Percentiles rank a stretch among this genome's conserved stretches.
Evolutionary conservation across 2,797 vertebrate species (phyloP).

Genomic region (Rhinatrema bivittatum): DNA sequence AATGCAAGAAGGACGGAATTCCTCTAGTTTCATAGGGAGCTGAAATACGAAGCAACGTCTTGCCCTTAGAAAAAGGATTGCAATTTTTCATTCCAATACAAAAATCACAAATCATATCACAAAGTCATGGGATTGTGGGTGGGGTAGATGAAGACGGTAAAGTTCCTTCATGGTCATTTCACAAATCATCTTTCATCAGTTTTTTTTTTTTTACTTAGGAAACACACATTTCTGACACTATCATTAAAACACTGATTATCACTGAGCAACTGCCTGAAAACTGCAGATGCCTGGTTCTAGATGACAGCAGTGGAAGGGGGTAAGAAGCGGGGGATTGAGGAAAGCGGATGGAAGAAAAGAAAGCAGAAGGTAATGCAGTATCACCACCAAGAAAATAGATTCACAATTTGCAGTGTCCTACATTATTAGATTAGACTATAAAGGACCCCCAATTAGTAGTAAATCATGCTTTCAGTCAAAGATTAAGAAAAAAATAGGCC

Average conservation of each 20-base stretch:
- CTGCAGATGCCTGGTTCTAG: constrained; percentile 49
- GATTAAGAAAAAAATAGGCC: constrained; percentile 23
- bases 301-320: constrained; percentile 44
- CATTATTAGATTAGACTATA: constrained; percentile 37
- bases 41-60: constrained; percentile 35
- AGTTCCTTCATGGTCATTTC: constrained; percentile 36
- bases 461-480: constrained; percentile 15
- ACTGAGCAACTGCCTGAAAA: constrained; percentile 39
- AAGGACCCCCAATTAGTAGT: constrained; percentile 45
- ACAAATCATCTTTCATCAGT: constrained; percentile 24
- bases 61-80: constrained; percentile 25
- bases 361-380: constrained; percentile 24
- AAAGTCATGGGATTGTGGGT: too few species aligned
- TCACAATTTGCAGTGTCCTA: constrained; percentile 39
- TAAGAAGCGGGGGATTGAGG: too few species aligned
- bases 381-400: constrained; percentile 16
- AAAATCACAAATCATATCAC: too few species aligned
- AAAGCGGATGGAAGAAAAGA: constrained; percentile 28
- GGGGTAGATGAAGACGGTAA: constrained; percentile 16
- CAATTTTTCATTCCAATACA: constrained; percentile 21
- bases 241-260: constrained; percentile 40
- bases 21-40: constrained; percentile 19
- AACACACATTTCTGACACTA: constrained; percentile 50
- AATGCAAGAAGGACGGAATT: constrained; percentile 19
- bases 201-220: too few species aligned